Conservation (phyloP, 35 echinoderm and acorn worm genomes). For the Ptychodera flava region DNA sequence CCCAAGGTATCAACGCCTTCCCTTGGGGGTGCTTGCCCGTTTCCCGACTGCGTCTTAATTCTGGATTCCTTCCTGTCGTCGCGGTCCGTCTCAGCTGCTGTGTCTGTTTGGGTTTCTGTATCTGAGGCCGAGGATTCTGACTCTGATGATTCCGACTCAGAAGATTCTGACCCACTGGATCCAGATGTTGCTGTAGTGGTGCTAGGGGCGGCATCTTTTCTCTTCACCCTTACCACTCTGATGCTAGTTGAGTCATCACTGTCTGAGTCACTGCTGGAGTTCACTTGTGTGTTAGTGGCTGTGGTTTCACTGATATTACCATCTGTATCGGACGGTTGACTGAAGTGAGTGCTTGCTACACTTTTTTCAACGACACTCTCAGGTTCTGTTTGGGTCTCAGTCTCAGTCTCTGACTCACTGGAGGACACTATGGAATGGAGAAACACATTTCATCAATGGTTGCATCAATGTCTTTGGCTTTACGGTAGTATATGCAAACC, state of each 20-base stretch:
- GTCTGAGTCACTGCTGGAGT: not conserved
- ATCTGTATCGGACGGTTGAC: not conserved
- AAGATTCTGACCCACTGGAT: not conserved
- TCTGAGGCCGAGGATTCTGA: slow-evolving; percentile 17
- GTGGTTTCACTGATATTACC: not conserved
- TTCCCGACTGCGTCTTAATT: not conserved
- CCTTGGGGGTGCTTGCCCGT: not conserved
- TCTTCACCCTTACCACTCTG: not conserved
- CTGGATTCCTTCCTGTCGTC: not conserved
- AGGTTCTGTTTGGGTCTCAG: not conserved
- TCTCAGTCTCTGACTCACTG: not conserved
- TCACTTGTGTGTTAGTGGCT: not conserved
- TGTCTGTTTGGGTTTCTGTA: not conserved
- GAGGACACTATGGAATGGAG: not conserved
- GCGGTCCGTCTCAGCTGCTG: not conserved
- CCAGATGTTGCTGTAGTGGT: not conserved
- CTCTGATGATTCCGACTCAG: slow-evolving; percentile 9
- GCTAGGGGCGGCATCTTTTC: not conserved
- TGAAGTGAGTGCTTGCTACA: not conserved
- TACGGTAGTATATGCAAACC: no score
- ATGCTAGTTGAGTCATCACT: not conserved
- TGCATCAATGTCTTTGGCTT: no score
- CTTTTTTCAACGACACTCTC: not conserved
- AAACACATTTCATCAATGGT: no score
- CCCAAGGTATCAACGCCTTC: not conserved